Percentiles rank a stretch among this genome's conserved stretches.
phyloP scores from a whole-genome alignment of 2,797 vertebrate species.

The Myioborus melanocephalus region DNA sequence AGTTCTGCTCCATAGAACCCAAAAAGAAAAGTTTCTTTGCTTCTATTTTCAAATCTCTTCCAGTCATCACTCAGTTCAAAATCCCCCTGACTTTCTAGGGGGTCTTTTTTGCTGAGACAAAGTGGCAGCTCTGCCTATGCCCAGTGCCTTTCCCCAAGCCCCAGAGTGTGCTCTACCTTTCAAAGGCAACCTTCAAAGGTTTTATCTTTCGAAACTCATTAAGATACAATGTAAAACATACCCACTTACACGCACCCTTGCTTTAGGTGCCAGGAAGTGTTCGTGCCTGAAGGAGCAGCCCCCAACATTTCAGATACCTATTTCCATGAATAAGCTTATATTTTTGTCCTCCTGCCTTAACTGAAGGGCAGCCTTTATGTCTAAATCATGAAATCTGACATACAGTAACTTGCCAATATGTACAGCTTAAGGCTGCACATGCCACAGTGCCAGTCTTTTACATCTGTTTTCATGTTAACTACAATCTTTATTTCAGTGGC shows the following conservation, averaged over 20 bases:
- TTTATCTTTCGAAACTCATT: not conserved
- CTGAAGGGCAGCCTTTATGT: not conserved
- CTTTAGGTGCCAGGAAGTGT: not conserved
- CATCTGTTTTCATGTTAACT: not conserved
- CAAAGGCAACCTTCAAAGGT: not conserved
- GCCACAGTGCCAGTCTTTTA: not conserved
- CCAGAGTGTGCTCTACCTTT: rapidly evolving
- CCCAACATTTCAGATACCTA: not conserved
- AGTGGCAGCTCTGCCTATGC: not conserved
- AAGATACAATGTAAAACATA: not conserved
- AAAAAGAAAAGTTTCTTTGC: not conserved
- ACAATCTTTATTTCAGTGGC: not conserved
- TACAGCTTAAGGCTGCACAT: not conserved
- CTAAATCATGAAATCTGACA: not conserved
- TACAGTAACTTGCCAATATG: not conserved
- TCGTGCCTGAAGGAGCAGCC: not conserved
- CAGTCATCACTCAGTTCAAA: not conserved
- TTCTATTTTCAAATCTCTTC: not conserved
- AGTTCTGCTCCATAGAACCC: not conserved
- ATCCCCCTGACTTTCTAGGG: not conserved
- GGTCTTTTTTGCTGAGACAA: not conserved
- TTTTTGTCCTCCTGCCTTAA: not conserved
- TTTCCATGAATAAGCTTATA: not conserved
- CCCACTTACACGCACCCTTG: not conserved
- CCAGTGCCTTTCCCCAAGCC: not conserved